Base-by-base conservation (phyloP, 2,797 vertebrate genomes). In the Gymnoscopelus braueri region DNA sequence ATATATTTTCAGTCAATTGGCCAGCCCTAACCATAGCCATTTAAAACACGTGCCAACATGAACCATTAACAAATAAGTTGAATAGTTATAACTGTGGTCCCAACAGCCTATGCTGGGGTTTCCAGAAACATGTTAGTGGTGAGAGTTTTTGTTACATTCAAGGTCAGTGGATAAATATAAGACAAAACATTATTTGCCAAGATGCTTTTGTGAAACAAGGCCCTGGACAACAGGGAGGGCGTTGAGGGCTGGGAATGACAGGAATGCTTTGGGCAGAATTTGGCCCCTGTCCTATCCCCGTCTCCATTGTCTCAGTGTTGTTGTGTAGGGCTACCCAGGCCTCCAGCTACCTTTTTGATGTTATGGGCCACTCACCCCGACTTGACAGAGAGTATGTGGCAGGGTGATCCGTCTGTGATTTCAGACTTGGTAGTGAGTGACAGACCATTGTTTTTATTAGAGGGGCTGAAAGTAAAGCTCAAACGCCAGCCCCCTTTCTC, bases 381-480 rank as follows among this genome's bases (percentile, higher is more conserved):
- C 62, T 91, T 87, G 82, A 87, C 88, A 75, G 47, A n/a, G 50
- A 81, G 80, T 81, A 88, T 90, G 90, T 90, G 89, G 83, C 88
- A 88, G 78, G 74, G 81, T 90, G 87, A 89, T 88, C 87, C 84
- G 61, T 59, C 65, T 80, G 78, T 89, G 80, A 52, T 72, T 64
- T 86, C 73, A 70, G 78, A 59, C 65, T 67, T 32, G 63, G 54
- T 71, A 44, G 32, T 10, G 39, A 44, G 39, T 5, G 47, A 52
- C 14, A 50, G 29, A 9, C 71, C 15, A 6, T 26, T 61, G 51
- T 60, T 44, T 44, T 54, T 13, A 44, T 35, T 19, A 29, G 13
- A 53, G 14, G 14, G 1, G 12, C 23, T 53, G 63, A 51, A 29
- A 13, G 10, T 24, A 53, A 52, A 60, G 63, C 55, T 23, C 57